These are phyloP conservation scores for Sminthurinus signatus DNA, from an alignment of 1,140 invertebrate genomes.

Conservation along the genomic window DNA sequence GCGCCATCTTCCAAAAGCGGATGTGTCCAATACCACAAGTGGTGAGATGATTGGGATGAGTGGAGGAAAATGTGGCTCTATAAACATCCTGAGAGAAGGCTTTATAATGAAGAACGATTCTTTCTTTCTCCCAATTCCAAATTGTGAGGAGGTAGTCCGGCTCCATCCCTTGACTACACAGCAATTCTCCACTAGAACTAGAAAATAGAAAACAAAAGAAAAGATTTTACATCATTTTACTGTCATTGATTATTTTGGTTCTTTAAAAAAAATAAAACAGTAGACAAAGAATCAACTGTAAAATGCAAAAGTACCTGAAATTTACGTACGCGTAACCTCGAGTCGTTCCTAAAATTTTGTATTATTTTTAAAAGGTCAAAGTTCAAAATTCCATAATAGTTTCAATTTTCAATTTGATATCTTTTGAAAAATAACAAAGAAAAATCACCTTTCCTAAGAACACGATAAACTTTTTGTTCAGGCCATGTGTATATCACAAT, in stretches of 20 bases:
- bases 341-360: no score
- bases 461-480: slow-evolving; percentile 61
- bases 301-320: slow-evolving; percentile 57
- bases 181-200: slow-evolving; percentile 67
- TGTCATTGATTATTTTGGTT: not conserved
- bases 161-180: slow-evolving; percentile 73
- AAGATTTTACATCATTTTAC: not conserved
- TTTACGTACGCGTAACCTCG: slow-evolving; percentile 63
- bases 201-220: slow-evolving; percentile 13
- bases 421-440: no score
- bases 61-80: slow-evolving; percentile 69
- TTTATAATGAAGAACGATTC: slow-evolving; percentile 65
- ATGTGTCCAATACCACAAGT: slow-evolving; percentile 72
- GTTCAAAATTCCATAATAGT: no score
- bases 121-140: slow-evolving; percentile 73
- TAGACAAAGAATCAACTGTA: no score
- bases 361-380: no score
- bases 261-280: no score
- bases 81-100: slow-evolving; percentile 72
- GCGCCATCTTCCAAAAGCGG: slow-evolving; percentile 87
- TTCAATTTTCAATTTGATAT: no score
- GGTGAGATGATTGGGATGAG: slow-evolving; percentile 65
- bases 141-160: slow-evolving; percentile 81
- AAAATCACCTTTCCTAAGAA: slow-evolving; percentile 64
- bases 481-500: slow-evolving; percentile 81